phyloP scores from a whole-genome alignment of 2,797 vertebrate species.

The Pseudochromis fuscus region DNA sequence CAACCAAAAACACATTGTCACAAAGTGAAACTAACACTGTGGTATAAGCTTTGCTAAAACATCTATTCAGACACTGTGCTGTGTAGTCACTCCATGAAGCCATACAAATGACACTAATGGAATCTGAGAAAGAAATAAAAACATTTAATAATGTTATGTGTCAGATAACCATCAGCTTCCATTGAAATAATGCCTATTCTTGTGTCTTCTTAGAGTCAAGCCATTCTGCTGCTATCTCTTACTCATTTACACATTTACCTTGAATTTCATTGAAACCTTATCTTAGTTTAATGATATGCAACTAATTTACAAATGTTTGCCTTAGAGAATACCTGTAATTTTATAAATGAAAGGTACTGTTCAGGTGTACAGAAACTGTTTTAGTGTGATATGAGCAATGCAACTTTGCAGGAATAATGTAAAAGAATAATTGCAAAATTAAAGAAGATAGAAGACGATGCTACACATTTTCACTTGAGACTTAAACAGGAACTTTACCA shows the following conservation, averaged over 20 bases:
- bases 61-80: conserved; percentile 52
- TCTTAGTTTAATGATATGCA: conserved; percentile 27
- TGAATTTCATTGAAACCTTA: conserved; percentile 21
- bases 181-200: conserved; percentile 46
- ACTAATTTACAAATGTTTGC: conserved; percentile 12
- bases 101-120: conserved; percentile 61
- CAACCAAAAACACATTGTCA: conserved; percentile 73
- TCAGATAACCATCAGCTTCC: conserved; percentile 74
- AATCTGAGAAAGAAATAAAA: conserved; percentile 80
- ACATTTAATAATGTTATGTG: conserved; percentile 61
- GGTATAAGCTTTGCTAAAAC: conserved; percentile 60
- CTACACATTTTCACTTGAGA: conserved; percentile 9
- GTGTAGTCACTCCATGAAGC: conserved; percentile 37
- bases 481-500: background rate
- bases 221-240: conserved; percentile 3
- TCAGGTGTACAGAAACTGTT: conserved; percentile 15
- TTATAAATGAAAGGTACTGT: conserved; percentile 14
- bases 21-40: conserved; percentile 76
- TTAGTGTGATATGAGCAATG: background rate
- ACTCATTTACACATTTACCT: conserved; percentile 8
- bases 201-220: conserved; percentile 18
- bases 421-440: background rate
- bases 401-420: conserved; percentile 1
- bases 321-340: conserved; percentile 1
- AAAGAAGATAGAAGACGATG: conserved; percentile 2